phyloP scores from a whole-genome alignment of 2,888 invertebrate genomes.

The Ophonus ardosiacus region DNA sequence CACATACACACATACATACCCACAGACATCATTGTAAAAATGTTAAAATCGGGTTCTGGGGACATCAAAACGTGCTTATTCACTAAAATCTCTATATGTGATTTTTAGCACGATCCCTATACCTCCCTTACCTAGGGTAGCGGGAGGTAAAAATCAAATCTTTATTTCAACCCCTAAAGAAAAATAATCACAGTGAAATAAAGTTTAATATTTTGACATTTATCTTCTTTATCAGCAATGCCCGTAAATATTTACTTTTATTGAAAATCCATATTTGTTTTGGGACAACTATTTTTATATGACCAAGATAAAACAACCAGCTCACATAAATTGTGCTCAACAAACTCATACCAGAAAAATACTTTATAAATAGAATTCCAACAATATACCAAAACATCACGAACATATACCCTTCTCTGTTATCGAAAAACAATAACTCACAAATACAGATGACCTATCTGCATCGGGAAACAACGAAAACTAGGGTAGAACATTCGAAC shows the following conservation, averaged over 20 bases:
- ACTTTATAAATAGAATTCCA: slow-evolving; percentile 13
- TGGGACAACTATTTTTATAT: not conserved
- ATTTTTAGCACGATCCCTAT: no score
- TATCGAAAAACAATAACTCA: slow-evolving; percentile 42
- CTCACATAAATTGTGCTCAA: not conserved
- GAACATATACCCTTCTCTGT: not conserved
- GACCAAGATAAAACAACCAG: not conserved
- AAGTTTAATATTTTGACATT: not conserved
- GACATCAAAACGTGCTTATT: no score
- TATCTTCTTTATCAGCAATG: not conserved
- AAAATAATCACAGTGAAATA: not conserved
- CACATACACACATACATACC: no score
- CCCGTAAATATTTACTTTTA: not conserved
- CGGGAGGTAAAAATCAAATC: no score
- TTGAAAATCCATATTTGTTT: not conserved
- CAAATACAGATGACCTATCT: slow-evolving; percentile 32
- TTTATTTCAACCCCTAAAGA: not conserved
- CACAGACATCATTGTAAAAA: no score
- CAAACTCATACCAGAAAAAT: slow-evolving; percentile 26
- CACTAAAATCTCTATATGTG: no score
- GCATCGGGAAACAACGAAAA: slow-evolving; percentile 26
- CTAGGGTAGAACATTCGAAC: slow-evolving; percentile 9
- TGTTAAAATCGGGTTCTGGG: no score
- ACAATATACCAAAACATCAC: slow-evolving; percentile 21
- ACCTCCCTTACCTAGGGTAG: no score